A percentile compares a stretch with the other conserved stretches of the same genome.
These are phyloP conservation scores for Cydia fagiglandana DNA, from an alignment of 1,140 invertebrate genomes.

Conservation along the genomic window DNA sequence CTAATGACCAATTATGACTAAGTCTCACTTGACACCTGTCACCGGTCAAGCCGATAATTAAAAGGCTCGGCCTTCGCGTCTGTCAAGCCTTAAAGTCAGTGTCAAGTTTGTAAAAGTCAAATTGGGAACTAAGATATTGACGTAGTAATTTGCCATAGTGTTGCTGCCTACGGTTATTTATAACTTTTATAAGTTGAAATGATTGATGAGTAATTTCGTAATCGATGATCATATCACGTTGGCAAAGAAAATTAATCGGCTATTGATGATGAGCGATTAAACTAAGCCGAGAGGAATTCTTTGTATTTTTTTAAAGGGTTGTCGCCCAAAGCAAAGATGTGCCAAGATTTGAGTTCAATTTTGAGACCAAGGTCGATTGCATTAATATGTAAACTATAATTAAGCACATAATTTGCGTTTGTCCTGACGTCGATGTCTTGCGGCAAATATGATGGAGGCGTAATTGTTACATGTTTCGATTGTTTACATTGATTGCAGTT, in stretches of 20 bases:
- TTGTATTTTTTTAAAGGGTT: background rate
- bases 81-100: conserved; percentile 12
- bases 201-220: conserved; percentile 25
- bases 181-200: conserved; percentile 19
- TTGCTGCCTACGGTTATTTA: conserved; percentile 15
- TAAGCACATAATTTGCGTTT: background rate
- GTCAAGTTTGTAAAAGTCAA: conserved; percentile 1
- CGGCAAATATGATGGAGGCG: no score
- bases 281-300: background rate
- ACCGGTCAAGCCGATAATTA: conserved; percentile 12
- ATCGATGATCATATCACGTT: conserved; percentile 12
- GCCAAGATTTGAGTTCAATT: conserved; percentile 3
- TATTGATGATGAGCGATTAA: background rate
- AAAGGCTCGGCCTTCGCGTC: conserved; percentile 23
- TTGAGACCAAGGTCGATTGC: conserved; percentile 5
- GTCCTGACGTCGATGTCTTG: no score
- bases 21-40: conserved; percentile 31
- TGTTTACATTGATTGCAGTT: no score
- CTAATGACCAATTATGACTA: conserved; percentile 23
- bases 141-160: conserved; percentile 13
- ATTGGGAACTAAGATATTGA: conserved; percentile 17
- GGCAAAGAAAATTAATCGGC: conserved; percentile 3
- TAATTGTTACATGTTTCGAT: no score
- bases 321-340: background rate
- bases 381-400: background rate